Evolutionary conservation across 2,888 invertebrate species (phyloP).

Genomic region (Octonoba sinensis): DNA sequence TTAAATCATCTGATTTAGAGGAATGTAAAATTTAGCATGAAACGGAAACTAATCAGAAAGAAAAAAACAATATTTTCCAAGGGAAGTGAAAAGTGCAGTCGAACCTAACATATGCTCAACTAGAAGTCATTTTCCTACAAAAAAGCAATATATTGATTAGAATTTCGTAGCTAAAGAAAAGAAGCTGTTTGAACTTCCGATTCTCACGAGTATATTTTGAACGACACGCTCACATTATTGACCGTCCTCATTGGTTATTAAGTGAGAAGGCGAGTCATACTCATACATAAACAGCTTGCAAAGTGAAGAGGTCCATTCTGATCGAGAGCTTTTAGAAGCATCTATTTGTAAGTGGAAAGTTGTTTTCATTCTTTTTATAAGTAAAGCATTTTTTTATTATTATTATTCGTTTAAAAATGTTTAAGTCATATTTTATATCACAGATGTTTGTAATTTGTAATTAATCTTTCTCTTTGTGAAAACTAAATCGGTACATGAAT

Average conservation of each 20-base stretch:
- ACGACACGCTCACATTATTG: slow-evolving; percentile 58
- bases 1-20: too few species aligned
- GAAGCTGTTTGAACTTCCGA: slow-evolving; percentile 55
- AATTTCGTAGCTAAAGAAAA: slow-evolving; percentile 44
- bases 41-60: too few species aligned
- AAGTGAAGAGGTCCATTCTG: neutral
- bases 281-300: slow-evolving; percentile 12
- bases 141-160: slow-evolving; percentile 61
- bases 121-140: slow-evolving; percentile 44
- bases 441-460: too few species aligned
- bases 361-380: neutral
- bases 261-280: slow-evolving; percentile 13
- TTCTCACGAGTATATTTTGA: slow-evolving; percentile 56
- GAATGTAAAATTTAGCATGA: too few species aligned
- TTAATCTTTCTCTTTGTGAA: too few species aligned
- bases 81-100: too few species aligned
- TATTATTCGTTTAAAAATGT: neutral
- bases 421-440: too few species aligned
- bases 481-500: too few species aligned
- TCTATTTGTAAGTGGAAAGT: neutral
- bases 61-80: too few species aligned
- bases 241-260: slow-evolving; percentile 44
- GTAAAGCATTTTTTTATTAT: neutral
- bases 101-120: slow-evolving; percentile 9
- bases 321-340: neutral